phyloP scores from a whole-genome alignment of 2,113 vertebrate species.

The Bufo bufo region DNA sequence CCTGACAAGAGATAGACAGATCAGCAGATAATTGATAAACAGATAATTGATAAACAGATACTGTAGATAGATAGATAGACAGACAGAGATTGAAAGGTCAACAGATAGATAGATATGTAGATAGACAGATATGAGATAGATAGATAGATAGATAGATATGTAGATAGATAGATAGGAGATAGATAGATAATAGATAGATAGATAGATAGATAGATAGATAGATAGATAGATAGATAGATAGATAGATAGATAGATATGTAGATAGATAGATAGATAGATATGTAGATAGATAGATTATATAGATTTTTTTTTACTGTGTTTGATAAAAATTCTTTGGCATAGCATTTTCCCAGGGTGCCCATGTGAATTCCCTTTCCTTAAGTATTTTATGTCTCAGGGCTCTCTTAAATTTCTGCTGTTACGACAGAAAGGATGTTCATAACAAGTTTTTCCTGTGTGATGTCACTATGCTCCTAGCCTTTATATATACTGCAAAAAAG shows the following conservation, averaged over 20 bases:
- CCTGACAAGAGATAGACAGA: background rate
- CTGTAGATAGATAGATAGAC: background rate
- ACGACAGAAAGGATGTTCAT: conserved; percentile 76
- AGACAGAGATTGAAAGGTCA: background rate
- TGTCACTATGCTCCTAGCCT: conserved; percentile 70
- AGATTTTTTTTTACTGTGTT: background rate
- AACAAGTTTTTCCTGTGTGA: conserved; percentile 74
- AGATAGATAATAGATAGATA: no score
- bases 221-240: background rate
- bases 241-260: background rate
- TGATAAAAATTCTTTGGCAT: background rate
- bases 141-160: no score
- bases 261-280: background rate
- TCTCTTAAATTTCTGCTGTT: conserved; percentile 73
- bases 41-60: background rate
- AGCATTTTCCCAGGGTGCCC: conserved; percentile 62
- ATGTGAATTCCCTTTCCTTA: conserved; percentile 62
- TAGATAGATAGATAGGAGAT: background rate
- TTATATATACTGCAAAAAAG: conserved; percentile 72
- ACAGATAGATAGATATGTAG: background rate
- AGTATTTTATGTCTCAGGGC: conserved; percentile 67
- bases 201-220: background rate
- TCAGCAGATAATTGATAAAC: background rate
- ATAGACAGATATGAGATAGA: no score
- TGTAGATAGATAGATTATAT: background rate